Conservation (phyloP, 2,888 invertebrate species). For the Tortricodes alternella region DNA sequence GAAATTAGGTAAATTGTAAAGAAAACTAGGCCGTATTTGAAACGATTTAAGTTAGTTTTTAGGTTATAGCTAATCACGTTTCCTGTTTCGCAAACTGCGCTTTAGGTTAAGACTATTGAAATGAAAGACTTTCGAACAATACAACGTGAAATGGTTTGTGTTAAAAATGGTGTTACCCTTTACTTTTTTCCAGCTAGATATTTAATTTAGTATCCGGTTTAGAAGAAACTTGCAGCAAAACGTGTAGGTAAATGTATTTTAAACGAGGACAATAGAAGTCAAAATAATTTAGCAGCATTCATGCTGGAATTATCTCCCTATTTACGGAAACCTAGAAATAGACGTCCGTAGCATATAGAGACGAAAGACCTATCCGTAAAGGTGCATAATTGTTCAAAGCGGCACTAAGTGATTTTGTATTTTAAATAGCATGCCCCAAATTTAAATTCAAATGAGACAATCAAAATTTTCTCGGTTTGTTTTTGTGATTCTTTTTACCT, state of each 20-base stretch:
- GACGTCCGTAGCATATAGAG: conserved; percentile 36
- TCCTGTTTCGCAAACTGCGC: conserved; percentile 22
- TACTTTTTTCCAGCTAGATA: conserved; percentile 58
- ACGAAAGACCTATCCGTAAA: conserved; percentile 42
- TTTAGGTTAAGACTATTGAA: conserved; percentile 6
- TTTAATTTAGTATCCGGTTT: conserved; percentile 53
- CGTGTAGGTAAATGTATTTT: conserved; percentile 43
- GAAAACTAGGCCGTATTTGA: neutral
- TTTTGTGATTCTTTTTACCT: conserved; percentile 45
- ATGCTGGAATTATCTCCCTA: conserved; percentile 58
- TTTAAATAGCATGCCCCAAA: conserved; percentile 54
- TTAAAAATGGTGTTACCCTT: conserved; percentile 58
- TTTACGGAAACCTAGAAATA: conserved; percentile 57
- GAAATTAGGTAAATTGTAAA: too few species aligned
- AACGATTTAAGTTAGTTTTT: conserved; percentile 9
- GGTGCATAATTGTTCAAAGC: conserved; percentile 32
- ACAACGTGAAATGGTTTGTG: conserved; percentile 47
- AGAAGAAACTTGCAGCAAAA: too few species aligned
- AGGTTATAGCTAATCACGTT: neutral
- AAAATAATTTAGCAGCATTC: conserved; percentile 38
- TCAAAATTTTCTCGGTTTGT: conserved; percentile 60
- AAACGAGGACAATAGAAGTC: conserved; percentile 34
- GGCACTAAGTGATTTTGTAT: conserved; percentile 57
- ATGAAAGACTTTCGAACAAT: conserved; percentile 20
- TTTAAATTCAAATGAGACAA: conserved; percentile 69